These are phyloP conservation scores for Propithecus perrieri DNA, from an alignment of 2,797 vertebrate genomes.

Conservation along the genomic window DNA sequence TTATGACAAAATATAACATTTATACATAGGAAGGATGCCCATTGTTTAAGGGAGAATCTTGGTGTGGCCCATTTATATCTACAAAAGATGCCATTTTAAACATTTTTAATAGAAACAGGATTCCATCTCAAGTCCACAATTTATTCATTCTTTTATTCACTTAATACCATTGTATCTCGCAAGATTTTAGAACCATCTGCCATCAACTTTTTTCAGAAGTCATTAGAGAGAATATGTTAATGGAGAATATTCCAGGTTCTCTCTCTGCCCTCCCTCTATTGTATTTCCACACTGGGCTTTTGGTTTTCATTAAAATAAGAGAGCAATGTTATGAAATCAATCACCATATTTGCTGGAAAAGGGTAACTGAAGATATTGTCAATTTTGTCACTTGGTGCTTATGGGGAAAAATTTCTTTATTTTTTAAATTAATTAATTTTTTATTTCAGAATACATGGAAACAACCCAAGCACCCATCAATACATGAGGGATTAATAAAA, in stretches of 20 bases:
- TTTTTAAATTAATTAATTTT: no score
- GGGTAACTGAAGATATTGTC: not conserved
- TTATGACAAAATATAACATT: not conserved
- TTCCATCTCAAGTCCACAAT: not conserved
- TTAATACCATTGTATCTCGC: not conserved
- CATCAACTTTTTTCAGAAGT: not conserved
- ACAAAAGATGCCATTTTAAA: not conserved
- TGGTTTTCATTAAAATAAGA: slow-evolving; percentile 15
- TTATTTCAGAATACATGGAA: no score
- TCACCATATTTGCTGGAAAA: not conserved
- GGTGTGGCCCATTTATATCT: not conserved
- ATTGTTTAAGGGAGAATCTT: not conserved
- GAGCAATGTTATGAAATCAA: not conserved
- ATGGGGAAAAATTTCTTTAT: no score
- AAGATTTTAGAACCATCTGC: not conserved
- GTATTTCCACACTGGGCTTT: not conserved
- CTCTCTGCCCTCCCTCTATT: not conserved
- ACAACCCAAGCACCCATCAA: no score
- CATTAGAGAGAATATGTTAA: not conserved
- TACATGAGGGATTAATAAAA: no score
- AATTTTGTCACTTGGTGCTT: not conserved
- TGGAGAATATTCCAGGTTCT: not conserved
- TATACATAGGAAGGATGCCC: not conserved
- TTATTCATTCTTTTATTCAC: not conserved
- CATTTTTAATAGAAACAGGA: not conserved